Evolutionary conservation across 2,797 vertebrate species (phyloP), one percentile per base, ranked within the genome.

Genomic region (Antennarius maculatus): DNA sequence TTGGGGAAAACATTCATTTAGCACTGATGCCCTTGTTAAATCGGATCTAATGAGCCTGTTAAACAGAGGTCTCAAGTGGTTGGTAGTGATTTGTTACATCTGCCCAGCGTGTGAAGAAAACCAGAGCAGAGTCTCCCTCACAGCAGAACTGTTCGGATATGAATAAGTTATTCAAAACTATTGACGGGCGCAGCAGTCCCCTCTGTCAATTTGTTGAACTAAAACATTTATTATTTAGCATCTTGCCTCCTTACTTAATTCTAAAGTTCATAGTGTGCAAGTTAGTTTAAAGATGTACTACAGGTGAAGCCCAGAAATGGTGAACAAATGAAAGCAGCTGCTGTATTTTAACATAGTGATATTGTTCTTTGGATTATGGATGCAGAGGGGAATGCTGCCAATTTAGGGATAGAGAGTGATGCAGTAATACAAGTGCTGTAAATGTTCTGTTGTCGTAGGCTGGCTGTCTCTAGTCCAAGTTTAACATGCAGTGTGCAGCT

Each of bases 151-250:
- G 7, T 63, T 85, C 83, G 4, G 84, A 87, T 73, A 42, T 27
- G 3, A 68, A 67, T 85, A 72, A 78, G 71, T 87, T 83, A 81
- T 86, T 87, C 76, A 80, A 66, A 78, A 57, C 75, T 64, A 76
- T 71, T 34, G 70, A 74, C 66, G 42, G 55, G 61, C 18, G 52
- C 42, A 69, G 49, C 49, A 13, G 73, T 88, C 67, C 60, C 79
- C 65, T 74, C 74, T 69, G 73, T 83, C 71, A 56, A 77, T 79
- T 47, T 51, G 47, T 27, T 29, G 80, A 23, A 28, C 76, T 43
- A 13, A 13, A 14, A 2, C 15, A 46, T n/a, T 6, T n/a, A 86
- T 83, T 82, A 83, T 86, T 83, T 55, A 58, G 67, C 11, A 11
- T 49, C 67, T 52, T 11, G 10, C 69, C 61, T 68, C 52, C n/a